Conservation (phyloP, 2,888 invertebrate species). For the Galerucella pusilla region DNA sequence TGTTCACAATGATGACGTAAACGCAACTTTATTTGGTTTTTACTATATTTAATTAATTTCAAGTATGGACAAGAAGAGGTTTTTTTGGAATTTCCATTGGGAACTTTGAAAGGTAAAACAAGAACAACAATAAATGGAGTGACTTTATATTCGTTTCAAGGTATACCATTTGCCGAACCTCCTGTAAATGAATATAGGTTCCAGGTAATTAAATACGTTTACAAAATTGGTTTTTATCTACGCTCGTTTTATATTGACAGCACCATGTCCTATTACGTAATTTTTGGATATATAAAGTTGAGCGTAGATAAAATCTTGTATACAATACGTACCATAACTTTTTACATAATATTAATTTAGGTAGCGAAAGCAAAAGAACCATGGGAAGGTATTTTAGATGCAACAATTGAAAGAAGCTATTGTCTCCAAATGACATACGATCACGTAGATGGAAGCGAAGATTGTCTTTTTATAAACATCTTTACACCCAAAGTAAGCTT, state of each 20-base stretch:
- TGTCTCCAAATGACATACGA: constrained; percentile 49
- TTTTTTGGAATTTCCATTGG: constrained; percentile 40
- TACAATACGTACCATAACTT: too few relatives aligned
- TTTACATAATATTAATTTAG: constrained; percentile 26
- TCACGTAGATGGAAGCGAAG: constrained; percentile 47
- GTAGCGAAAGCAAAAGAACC: constrained; percentile 48
- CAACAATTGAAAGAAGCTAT: constrained; percentile 47
- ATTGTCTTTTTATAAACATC: constrained; percentile 53
- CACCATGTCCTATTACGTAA: not conserved
- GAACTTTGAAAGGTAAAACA: constrained; percentile 43
- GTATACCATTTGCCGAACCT: constrained; percentile 51
- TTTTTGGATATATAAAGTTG: too few relatives aligned
- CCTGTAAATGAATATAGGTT: constrained; percentile 50
- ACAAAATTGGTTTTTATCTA: not conserved
- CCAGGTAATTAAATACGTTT: constrained; percentile 40
- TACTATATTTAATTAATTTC: not conserved
- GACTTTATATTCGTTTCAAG: constrained; percentile 46
- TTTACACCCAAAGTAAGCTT: constrained; percentile 51
- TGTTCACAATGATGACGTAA: too few relatives aligned
- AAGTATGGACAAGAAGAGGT: constrained; percentile 28
- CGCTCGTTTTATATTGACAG: not conserved
- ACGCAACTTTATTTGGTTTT: too few relatives aligned
- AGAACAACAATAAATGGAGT: constrained; percentile 39
- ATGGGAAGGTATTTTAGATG: constrained; percentile 52
- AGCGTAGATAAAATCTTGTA: too few relatives aligned